Conservation (phyloP, 2,888 invertebrate species). For the Agrochola lota region DNA sequence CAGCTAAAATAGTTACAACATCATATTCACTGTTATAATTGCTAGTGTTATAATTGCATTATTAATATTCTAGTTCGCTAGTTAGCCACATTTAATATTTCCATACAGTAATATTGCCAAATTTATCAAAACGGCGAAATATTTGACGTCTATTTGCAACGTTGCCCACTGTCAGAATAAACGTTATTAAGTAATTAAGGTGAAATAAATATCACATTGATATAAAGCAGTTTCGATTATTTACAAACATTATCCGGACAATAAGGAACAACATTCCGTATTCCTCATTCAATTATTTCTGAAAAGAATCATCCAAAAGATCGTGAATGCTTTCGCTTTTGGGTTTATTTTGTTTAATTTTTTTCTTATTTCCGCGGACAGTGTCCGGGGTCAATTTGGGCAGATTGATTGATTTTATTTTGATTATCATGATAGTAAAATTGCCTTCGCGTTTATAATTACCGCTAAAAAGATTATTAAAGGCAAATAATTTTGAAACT, state of each 20-base stretch:
- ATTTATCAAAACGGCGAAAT: too few relatives aligned
- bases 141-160: too few relatives aligned
- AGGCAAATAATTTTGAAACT: not conserved
- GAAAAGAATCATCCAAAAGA: conserved; percentile 12
- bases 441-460: not conserved
- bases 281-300: conserved; percentile 30
- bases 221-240: conserved; percentile 21
- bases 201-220: conserved; percentile 14
- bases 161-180: too few relatives aligned
- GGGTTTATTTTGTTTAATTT: not conserved
- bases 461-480: not conserved
- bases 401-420: not conserved
- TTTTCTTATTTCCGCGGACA: not conserved
- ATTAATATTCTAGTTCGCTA: too few relatives aligned
- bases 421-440: not conserved
- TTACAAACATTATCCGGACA: conserved; percentile 26
- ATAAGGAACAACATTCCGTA: conserved; percentile 3
- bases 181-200: conserved; percentile 26
- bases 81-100: too few relatives aligned
- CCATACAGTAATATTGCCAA: too few relatives aligned
- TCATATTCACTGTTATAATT: too few relatives aligned
- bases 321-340: conserved; percentile 12
- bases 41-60: too few relatives aligned
- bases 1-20: too few relatives aligned
- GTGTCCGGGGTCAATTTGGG: not conserved